Evolutionary conservation across 2,888 invertebrate genomes (phyloP).

Genomic region (Nemoura dubitans): DNA sequence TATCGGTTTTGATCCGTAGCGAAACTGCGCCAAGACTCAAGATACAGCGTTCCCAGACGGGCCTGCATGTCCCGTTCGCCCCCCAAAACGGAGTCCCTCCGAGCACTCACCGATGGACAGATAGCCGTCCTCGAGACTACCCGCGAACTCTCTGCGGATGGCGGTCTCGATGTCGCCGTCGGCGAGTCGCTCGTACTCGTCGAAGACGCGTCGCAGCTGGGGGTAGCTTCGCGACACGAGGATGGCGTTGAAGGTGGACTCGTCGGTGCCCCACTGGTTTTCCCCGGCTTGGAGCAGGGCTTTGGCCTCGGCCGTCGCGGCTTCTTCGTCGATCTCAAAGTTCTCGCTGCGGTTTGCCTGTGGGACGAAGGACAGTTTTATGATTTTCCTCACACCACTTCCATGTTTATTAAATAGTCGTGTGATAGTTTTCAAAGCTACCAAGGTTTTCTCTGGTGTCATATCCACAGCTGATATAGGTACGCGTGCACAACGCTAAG

Average conservation of each 20-base stretch:
- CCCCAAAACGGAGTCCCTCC: background rate
- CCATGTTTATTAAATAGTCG: no score
- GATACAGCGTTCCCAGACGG: background rate
- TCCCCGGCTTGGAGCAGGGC: constrained; percentile 58
- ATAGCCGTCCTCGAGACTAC: constrained; percentile 60
- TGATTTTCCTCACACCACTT: no score
- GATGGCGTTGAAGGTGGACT: constrained; percentile 61
- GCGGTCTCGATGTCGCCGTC: constrained; percentile 59
- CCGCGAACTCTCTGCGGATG: constrained; percentile 60
- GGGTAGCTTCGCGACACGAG: constrained; percentile 62
- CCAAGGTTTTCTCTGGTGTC: no score
- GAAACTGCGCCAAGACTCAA: no score
- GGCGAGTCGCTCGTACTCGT: constrained; percentile 61
- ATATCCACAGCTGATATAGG: no score
- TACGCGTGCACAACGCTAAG: no score
- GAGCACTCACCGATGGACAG: constrained; percentile 59
- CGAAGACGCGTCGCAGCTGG: constrained; percentile 61
- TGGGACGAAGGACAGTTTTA: constrained; percentile 30
- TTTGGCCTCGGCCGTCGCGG: constrained; percentile 61
- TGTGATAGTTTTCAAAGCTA: no score
- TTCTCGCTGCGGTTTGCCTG: constrained; percentile 64
- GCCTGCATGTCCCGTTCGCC: background rate
- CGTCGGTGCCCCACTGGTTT: constrained; percentile 61
- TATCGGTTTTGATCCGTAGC: no score
- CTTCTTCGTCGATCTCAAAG: constrained; percentile 59